Percentiles rank a stretch among this genome's conserved stretches.
These are phyloP conservation scores for Drosophila putrida DNA, from an alignment of 2,888 invertebrate genomes.

Conservation along the genomic window DNA sequence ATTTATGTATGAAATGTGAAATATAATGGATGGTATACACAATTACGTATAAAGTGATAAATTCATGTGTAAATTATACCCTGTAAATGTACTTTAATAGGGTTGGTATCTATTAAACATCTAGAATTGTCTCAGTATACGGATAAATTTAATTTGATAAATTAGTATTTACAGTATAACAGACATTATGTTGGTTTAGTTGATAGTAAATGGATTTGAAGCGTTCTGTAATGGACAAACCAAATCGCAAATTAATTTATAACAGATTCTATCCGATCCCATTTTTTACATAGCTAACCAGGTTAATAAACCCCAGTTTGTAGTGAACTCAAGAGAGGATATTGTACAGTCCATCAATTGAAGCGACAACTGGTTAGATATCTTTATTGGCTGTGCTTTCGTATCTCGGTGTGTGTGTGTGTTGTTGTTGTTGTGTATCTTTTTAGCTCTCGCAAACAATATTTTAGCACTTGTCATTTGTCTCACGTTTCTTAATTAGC, in stretches of 20 bases:
- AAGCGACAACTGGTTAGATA: neutral
- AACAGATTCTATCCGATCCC: no score
- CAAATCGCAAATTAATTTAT: no score
- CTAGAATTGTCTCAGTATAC: no score
- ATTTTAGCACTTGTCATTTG: slow-evolving; percentile 77
- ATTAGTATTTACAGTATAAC: no score
- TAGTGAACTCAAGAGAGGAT: neutral
- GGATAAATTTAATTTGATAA: no score
- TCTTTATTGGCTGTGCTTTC: slow-evolving; percentile 1
- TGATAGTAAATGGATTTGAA: neutral
- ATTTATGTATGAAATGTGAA: no score
- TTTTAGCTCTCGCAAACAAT: slow-evolving; percentile 53
- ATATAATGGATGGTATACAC: no score
- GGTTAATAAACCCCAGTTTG: no score
- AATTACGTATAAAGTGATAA: neutral
- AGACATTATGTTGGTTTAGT: neutral
- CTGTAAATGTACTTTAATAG: neutral
- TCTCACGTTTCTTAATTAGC: slow-evolving; percentile 83
- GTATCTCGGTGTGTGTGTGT: neutral
- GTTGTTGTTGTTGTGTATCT: slow-evolving; percentile 1
- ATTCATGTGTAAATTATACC: neutral
- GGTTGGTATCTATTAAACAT: neutral
- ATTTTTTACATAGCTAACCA: no score
- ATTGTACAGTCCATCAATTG: neutral
- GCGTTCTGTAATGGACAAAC: neutral